Percentiles rank a stretch among this genome's conserved stretches.
phyloP scores from a whole-genome alignment of 2,888 invertebrate genomes.

The Thymelicus acteon region DNA sequence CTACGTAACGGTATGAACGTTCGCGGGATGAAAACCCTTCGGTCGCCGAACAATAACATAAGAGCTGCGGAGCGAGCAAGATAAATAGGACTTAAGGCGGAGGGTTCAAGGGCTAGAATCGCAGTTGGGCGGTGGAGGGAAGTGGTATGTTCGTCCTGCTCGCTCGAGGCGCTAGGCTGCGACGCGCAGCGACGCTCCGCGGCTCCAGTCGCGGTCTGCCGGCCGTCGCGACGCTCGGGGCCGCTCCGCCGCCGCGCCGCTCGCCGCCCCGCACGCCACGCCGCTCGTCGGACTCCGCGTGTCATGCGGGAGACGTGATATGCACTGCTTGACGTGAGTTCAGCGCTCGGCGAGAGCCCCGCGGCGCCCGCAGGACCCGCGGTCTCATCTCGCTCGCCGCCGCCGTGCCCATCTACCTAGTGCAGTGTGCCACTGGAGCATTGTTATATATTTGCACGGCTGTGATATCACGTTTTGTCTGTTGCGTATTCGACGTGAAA shows the following conservation, averaged over 20 bases:
- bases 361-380: constrained; percentile 42
- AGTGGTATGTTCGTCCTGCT: constrained; percentile 77
- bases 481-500: constrained; percentile 34
- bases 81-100: constrained; percentile 73
- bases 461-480: constrained; percentile 47
- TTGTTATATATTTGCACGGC: constrained; percentile 61
- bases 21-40: constrained; percentile 80
- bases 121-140: constrained; percentile 61
- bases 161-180: constrained; percentile 79
- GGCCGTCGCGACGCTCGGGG: constrained; percentile 83
- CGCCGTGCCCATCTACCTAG: constrained; percentile 50
- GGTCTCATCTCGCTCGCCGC: constrained; percentile 43
- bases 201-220: constrained; percentile 83
- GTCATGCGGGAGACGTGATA: constrained; percentile 63
- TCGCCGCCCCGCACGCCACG: constrained; percentile 44
- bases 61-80: constrained; percentile 65
- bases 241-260: constrained; percentile 78
- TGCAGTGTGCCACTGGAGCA: constrained; percentile 70
- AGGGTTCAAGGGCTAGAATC: constrained; percentile 81
- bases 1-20: constrained; percentile 72
- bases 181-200: constrained; percentile 71
- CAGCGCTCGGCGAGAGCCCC: constrained; percentile 49
- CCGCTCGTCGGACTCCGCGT: constrained; percentile 53
- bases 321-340: constrained; percentile 59
- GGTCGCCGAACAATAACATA: constrained; percentile 71